Evolutionary conservation across 2,113 vertebrate species (phyloP).

Genomic region (Phyllopteryx taeniolatus): DNA sequence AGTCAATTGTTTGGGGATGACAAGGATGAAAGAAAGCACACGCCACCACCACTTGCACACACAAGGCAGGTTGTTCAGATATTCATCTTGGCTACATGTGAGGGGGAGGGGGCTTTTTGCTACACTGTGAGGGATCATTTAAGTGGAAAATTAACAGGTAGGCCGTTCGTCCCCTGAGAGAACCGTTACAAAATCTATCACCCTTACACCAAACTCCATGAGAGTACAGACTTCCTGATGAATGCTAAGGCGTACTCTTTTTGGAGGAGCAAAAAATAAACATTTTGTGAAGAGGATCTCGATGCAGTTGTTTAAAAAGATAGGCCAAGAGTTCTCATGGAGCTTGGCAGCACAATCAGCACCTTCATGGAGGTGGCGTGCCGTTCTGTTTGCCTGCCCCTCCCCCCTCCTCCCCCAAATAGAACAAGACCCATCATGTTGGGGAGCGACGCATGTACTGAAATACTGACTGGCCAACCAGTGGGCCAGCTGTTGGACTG

Average conservation of each 20-base stretch:
- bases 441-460: slow-evolving; percentile 25
- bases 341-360: slow-evolving; percentile 41
- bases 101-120: slow-evolving; percentile 14
- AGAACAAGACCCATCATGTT: slow-evolving; percentile 37
- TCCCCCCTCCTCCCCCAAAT: slow-evolving; percentile 24
- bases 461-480: slow-evolving; percentile 32
- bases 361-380: slow-evolving; percentile 44
- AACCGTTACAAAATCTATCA: slow-evolving; percentile 44
- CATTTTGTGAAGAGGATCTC: slow-evolving; percentile 37
- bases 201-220: slow-evolving; percentile 14
- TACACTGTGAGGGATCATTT: slow-evolving; percentile 30
- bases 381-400: slow-evolving; percentile 42
- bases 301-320: slow-evolving; percentile 24
- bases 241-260: slow-evolving; percentile 11
- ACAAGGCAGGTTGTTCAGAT: slow-evolving; percentile 12
- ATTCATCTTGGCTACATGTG: slow-evolving; percentile 57
- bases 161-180: slow-evolving; percentile 66
- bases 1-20: slow-evolving; percentile 37
- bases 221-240: slow-evolving; percentile 12
- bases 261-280: neutral
- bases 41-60: neutral
- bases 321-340: neutral
- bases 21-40: slow-evolving; percentile 19
- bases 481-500: slow-evolving; percentile 36
- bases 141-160: slow-evolving; percentile 33